phyloP scores from a whole-genome alignment of 1,140 invertebrate species.

The Procambarus virginalis region DNA sequence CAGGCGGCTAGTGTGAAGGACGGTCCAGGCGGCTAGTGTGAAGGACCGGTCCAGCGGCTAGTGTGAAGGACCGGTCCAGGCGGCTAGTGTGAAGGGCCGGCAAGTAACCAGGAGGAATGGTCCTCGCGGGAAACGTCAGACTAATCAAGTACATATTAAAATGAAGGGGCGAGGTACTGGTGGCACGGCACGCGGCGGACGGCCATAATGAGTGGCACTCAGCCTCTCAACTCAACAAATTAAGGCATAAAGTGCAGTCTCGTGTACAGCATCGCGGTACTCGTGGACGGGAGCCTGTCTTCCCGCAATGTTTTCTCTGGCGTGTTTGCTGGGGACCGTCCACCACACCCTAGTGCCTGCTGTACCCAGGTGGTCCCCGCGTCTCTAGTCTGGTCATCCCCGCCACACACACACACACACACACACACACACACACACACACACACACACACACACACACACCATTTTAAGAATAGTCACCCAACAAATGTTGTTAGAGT shows the following conservation, averaged over 20 bases:
- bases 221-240: not conserved
- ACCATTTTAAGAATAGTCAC: no score
- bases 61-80: no score
- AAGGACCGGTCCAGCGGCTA: no score
- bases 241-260: conserved; percentile 15
- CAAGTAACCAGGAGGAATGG: not conserved
- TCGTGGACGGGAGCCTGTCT: not conserved
- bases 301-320: not conserved
- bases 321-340: not conserved
- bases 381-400: no score
- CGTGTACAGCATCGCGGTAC: not conserved
- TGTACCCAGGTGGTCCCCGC: no score
- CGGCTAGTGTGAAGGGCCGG: not conserved
- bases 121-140: not conserved
- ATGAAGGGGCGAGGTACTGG: not conserved
- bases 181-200: not conserved
- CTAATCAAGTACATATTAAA: not conserved
- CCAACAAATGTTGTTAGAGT: no score
- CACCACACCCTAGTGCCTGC: not conserved
- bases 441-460: no score
- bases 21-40: no score
- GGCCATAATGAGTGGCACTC: not conserved
- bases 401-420: no score
- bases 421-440: no score
- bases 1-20: no score